Percentiles rank a stretch among this genome's conserved stretches.
phyloP scores from a whole-genome alignment of 1,140 invertebrate species.

The Pseudomyrmex cubaensis region DNA sequence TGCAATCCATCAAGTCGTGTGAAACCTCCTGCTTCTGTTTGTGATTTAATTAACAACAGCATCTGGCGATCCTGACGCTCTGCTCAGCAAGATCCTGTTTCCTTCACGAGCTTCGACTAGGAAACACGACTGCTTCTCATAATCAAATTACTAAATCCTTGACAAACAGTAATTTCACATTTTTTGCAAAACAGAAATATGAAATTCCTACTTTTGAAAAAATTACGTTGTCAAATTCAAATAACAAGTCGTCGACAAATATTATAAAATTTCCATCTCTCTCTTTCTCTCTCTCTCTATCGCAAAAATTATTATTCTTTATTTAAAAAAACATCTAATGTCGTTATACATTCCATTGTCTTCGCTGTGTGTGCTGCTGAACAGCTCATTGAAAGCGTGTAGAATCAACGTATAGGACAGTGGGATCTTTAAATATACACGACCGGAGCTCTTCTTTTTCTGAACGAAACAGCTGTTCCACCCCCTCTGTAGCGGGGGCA shows the following conservation, averaged over 20 bases:
- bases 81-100: constrained; percentile 35
- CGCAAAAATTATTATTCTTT: not conserved
- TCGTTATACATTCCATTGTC: not conserved
- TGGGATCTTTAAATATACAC: constrained; percentile 28
- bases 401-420: not conserved
- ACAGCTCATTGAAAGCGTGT: not conserved
- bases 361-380: not conserved
- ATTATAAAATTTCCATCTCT: too few relatives aligned
- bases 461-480: constrained; percentile 71
- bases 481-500: constrained; percentile 57
- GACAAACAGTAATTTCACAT: not conserved
- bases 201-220: not conserved
- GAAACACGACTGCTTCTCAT: constrained; percentile 11
- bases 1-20: constrained; percentile 61
- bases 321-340: not conserved
- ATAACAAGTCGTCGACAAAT: not conserved
- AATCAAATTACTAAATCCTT: not conserved
- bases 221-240: not conserved
- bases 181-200: not conserved
- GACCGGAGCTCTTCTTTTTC: constrained; percentile 52
- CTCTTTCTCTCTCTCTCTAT: not conserved
- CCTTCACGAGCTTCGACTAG: constrained; percentile 41
- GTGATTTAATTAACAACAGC: constrained; percentile 67
- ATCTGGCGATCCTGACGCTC: constrained; percentile 62
- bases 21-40: constrained; percentile 67